Conservation (phyloP, 2,888 invertebrate genomes). For the Stictocephala bisonia region DNA sequence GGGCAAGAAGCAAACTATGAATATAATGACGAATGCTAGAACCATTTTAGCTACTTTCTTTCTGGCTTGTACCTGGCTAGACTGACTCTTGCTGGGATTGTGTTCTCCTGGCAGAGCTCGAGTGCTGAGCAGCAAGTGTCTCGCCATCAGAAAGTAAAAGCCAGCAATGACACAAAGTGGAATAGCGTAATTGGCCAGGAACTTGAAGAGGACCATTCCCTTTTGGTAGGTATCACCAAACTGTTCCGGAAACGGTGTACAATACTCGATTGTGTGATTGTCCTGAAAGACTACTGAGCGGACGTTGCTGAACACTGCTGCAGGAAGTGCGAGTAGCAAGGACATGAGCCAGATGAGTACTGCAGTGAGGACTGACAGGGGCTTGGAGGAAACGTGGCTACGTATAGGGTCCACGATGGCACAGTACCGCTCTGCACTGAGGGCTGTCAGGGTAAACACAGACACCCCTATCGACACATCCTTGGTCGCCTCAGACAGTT, state of each 20-base stretch:
- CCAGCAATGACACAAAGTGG: conserved; percentile 87
- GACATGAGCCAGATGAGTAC: conserved; percentile 85
- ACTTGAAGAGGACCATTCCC: conserved; percentile 70
- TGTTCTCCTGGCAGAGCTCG: conserved; percentile 86
- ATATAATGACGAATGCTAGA: conserved; percentile 91
- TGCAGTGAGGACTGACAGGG: conserved; percentile 72
- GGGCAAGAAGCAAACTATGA: conserved; percentile 88
- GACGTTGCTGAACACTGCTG: conserved; percentile 80
- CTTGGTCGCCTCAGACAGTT: conserved; percentile 83
- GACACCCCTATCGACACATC: conserved; percentile 90
- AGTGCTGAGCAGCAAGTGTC: conserved; percentile 83
- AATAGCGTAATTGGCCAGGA: conserved; percentile 84
- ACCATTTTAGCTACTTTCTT: too few species aligned
- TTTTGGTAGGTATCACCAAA: conserved; percentile 65
- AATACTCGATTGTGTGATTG: conserved; percentile 74
- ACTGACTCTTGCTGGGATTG: conserved; percentile 60
- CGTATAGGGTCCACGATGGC: conserved; percentile 88
- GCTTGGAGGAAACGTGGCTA: conserved; percentile 66
- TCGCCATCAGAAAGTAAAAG: conserved; percentile 93
- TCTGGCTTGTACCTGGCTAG: conserved; percentile 65
- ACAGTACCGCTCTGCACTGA: conserved; percentile 86
- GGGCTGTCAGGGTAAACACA: conserved; percentile 87
- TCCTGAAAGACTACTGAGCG: conserved; percentile 62
- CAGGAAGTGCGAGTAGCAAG: conserved; percentile 81
- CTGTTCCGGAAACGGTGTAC: conserved; percentile 76